These are phyloP conservation scores for Gibbula magus DNA, from an alignment of 2,888 invertebrate species.

Conservation along the genomic window DNA sequence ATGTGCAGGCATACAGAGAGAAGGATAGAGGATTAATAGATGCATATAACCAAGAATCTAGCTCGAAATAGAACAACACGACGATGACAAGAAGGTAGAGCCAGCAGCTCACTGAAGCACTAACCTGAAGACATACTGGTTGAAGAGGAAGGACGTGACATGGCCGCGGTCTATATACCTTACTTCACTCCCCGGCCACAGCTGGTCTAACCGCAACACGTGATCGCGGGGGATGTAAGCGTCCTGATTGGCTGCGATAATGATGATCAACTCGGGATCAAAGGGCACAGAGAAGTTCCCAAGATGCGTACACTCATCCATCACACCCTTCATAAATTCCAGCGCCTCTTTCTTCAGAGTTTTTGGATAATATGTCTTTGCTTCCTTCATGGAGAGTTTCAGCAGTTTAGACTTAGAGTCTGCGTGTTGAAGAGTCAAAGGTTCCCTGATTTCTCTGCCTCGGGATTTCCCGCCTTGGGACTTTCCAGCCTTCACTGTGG, in stretches of 20 bases:
- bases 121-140: slow-evolving; percentile 91
- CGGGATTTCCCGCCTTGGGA: neutral
- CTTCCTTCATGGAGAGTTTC: neutral
- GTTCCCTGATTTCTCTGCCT: neutral
- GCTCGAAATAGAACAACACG: too few relatives aligned
- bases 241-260: slow-evolving; percentile 91
- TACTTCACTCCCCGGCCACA: slow-evolving; percentile 95
- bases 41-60: too few relatives aligned
- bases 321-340: slow-evolving; percentile 96
- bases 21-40: too few relatives aligned
- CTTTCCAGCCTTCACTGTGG: neutral
- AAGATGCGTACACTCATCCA: slow-evolving; percentile 99
- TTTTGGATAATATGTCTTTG: neutral
- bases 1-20: too few relatives aligned
- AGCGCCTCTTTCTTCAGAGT: slow-evolving; percentile 80
- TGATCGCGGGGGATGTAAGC: slow-evolving; percentile 89
- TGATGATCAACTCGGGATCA: slow-evolving; percentile 92
- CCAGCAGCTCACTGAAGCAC: slow-evolving; percentile 26
- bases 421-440: slow-evolving; percentile 35
- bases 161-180: slow-evolving; percentile 89
- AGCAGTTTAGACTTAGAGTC: slow-evolving; percentile 34
- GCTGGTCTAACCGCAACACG: slow-evolving; percentile 86
- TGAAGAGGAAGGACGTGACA: slow-evolving; percentile 83
- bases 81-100: neutral
- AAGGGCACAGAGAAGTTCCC: slow-evolving; percentile 90